Conservation (phyloP, 1,140 invertebrate species). For the Cotesia glomerata region DNA sequence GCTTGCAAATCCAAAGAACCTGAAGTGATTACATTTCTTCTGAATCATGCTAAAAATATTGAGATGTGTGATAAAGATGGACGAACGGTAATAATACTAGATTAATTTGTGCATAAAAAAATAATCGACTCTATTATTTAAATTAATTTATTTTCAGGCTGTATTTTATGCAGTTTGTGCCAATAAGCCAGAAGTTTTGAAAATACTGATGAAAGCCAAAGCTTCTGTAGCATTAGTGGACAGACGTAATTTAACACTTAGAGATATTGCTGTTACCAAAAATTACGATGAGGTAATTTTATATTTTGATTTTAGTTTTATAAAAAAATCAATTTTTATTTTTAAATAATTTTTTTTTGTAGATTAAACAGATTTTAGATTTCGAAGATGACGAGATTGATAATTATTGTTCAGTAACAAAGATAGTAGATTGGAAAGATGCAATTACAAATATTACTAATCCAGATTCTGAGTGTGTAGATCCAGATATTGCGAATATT, state of each 20-base stretch:
- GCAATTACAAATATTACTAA: constrained; percentile 44
- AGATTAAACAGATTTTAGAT: not conserved
- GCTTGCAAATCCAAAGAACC: constrained; percentile 57
- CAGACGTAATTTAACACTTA: constrained; percentile 49
- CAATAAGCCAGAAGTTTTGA: constrained; percentile 61
- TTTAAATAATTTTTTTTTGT: constrained; percentile 37
- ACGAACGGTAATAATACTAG: constrained; percentile 60
- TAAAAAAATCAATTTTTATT: constrained; percentile 19
- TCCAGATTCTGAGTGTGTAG: constrained; percentile 35
- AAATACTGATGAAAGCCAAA: constrained; percentile 60
- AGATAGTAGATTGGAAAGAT: constrained; percentile 45
- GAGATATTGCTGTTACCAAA: constrained; percentile 61
- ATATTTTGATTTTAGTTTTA: constrained; percentile 12
- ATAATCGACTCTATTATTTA: too few relatives aligned
- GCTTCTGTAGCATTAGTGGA: constrained; percentile 60
- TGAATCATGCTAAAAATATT: constrained; percentile 60
- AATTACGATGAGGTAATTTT: constrained; percentile 53
- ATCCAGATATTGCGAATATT: constrained; percentile 49
- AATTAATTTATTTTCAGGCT: constrained; percentile 53
- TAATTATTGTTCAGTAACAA: constrained; percentile 24
- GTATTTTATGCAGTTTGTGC: constrained; percentile 63
- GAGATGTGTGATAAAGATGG: constrained; percentile 63
- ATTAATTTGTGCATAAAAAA: too few relatives aligned
- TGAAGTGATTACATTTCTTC: constrained; percentile 58
- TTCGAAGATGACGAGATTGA: constrained; percentile 25